A percentile compares a stretch with the other conserved stretches of the same genome.
These are phyloP conservation scores for Tapera naevia DNA, from an alignment of 2,797 vertebrate genomes.

Conservation along the genomic window DNA sequence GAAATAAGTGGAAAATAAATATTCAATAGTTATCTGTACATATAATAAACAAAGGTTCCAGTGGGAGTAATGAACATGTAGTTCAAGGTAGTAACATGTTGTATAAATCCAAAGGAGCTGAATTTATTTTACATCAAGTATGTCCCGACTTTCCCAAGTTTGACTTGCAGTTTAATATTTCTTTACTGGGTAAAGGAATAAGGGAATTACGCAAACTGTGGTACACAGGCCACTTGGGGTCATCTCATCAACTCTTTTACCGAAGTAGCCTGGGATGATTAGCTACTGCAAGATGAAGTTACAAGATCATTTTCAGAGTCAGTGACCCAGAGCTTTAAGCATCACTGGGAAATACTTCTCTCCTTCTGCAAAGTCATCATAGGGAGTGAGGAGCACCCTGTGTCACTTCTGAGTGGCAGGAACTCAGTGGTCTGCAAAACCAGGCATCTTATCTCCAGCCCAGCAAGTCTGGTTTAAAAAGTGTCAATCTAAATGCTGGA, in stretches of 20 bases:
- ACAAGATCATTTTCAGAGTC: background rate
- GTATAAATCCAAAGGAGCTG: background rate
- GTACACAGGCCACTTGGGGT: background rate
- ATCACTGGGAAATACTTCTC: background rate
- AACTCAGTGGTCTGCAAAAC: background rate
- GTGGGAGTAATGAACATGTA: background rate
- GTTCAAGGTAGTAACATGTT: background rate
- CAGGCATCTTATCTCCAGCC: background rate
- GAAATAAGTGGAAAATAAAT: background rate
- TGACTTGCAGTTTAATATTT: background rate
- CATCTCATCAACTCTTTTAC: background rate
- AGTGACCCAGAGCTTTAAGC: background rate
- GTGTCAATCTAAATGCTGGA: background rate
- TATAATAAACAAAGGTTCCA: background rate
- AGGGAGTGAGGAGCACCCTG: background rate
- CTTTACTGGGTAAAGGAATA: background rate
- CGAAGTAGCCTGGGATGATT: background rate
- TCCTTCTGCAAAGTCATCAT: background rate
- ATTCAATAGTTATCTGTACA: background rate
- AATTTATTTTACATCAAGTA: background rate
- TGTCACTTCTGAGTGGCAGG: background rate
- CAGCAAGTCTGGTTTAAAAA: background rate
- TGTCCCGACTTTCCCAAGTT: background rate
- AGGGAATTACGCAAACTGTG: background rate
- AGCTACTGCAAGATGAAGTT: background rate